phyloP scores from a whole-genome alignment of 2,113 vertebrate species.

The Mesitornis unicolor region DNA sequence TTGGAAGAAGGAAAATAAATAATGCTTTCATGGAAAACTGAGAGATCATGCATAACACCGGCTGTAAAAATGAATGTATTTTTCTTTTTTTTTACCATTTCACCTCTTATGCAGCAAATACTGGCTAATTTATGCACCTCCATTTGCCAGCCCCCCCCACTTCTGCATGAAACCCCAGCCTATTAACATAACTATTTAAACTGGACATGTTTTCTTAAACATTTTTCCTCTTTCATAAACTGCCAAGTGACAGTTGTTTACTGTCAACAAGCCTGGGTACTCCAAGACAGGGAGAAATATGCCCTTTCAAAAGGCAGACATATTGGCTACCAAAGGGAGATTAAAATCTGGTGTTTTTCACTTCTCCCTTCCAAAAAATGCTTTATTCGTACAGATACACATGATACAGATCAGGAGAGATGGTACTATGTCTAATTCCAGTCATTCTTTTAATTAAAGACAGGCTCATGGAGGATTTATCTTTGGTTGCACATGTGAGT shows the following conservation, averaged over 20 bases:
- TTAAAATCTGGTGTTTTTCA: conserved; percentile 46
- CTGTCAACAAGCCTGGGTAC: conserved; percentile 51
- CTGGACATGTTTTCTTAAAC: conserved; percentile 56
- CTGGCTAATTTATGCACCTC: conserved; percentile 21
- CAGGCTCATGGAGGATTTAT: not conserved
- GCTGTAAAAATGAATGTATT: not conserved
- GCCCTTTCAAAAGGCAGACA: conserved; percentile 28
- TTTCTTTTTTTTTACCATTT: not conserved
- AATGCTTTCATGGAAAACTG: not conserved
- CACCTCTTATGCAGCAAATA: not conserved
- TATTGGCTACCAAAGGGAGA: conserved; percentile 10
- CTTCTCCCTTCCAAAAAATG: conserved; percentile 1
- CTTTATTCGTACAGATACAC: not conserved
- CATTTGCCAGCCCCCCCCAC: not conserved
- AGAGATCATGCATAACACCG: not conserved
- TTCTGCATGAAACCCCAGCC: not conserved
- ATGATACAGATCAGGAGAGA: conserved; percentile 26
- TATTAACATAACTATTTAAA: conserved; percentile 52
- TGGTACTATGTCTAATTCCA: conserved; percentile 19
- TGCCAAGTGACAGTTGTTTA: conserved; percentile 67
- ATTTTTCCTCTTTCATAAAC: conserved; percentile 51
- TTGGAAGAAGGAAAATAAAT: too few species aligned
- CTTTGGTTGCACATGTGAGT: not conserved
- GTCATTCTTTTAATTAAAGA: conserved; percentile 56
- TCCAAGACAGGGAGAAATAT: conserved; percentile 18